phyloP scores from a whole-genome alignment of 1,140 invertebrate species.

The Macrobrachium rosenbergii region DNA sequence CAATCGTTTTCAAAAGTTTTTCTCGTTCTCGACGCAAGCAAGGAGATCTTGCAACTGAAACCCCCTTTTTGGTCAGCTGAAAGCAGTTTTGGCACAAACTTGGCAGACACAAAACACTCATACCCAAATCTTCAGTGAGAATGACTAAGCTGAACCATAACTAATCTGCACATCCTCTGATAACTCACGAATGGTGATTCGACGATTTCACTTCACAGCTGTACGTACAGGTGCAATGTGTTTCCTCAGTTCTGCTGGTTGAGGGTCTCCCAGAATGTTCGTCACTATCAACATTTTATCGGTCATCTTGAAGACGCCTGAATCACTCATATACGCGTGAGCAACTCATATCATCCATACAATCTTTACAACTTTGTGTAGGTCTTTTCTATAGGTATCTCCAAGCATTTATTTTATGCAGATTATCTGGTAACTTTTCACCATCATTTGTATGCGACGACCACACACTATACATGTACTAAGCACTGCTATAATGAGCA shows the following conservation, averaged over 20 bases:
- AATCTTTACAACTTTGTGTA: constrained; percentile 21
- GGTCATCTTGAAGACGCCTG: background rate
- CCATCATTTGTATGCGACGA: constrained; percentile 29
- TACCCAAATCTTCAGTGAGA: constrained; percentile 18
- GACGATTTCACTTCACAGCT: background rate
- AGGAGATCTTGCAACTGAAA: background rate
- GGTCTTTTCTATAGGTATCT: constrained; percentile 3
- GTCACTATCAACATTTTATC: too few relatives aligned
- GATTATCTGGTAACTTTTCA: constrained; percentile 8
- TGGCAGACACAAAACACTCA: background rate
- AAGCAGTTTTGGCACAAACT: too few relatives aligned
- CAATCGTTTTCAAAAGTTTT: background rate
- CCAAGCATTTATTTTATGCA: constrained; percentile 27
- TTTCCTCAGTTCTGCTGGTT: too few relatives aligned
- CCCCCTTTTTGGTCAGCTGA: background rate
- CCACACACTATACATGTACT: constrained; percentile 20
- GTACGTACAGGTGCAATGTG: background rate
- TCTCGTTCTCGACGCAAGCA: background rate
- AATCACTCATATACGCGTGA: constrained; percentile 5
- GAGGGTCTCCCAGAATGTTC: constrained; percentile 21
- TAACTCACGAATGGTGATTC: background rate
- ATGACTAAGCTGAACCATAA: background rate
- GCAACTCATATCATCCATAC: constrained; percentile 21
- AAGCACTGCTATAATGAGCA: too few relatives aligned
- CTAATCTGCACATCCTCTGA: background rate